Evolutionary conservation across 2,797 vertebrate genomes (phyloP).

Genomic region (Holocentrus rufus): DNA sequence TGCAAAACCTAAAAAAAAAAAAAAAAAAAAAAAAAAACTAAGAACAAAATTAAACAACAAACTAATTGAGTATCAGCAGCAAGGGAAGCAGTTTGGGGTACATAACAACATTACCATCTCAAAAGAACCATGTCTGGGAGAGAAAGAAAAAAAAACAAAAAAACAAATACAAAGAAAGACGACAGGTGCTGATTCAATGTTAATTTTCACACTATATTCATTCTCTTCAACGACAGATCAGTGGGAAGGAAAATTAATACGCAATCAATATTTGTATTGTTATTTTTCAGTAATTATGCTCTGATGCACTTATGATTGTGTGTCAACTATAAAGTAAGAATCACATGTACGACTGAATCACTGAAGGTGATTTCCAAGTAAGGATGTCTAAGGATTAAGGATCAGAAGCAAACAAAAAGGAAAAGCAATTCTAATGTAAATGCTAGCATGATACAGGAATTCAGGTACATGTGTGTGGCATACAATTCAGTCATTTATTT

Average conservation of each 20-base stretch:
- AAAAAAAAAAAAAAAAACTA: constrained; percentile 14
- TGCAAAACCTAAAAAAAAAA: constrained; percentile 9
- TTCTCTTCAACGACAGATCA: constrained; percentile 34
- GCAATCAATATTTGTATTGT: constrained; percentile 42
- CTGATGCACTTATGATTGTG: background rate
- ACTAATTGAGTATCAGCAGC: constrained; percentile 32
- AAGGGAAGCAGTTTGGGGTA: constrained; percentile 39
- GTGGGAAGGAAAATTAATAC: constrained; percentile 44
- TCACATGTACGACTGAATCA: constrained; percentile 66
- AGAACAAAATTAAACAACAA: constrained; percentile 7
- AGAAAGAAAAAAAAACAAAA: constrained; percentile 32
- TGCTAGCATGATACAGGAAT: constrained; percentile 74
- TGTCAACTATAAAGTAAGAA: constrained; percentile 27
- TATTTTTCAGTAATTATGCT: constrained; percentile 58
- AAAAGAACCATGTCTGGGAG: constrained; percentile 35
- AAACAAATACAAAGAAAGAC: constrained; percentile 48
- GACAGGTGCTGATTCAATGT: constrained; percentile 25
- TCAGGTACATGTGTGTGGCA: constrained; percentile 77
- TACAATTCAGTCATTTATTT: constrained; percentile 85
- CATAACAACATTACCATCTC: background rate
- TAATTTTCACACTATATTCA: constrained; percentile 41
- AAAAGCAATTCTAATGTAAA: constrained; percentile 62
- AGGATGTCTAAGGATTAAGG: constrained; percentile 63
- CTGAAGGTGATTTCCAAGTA: constrained; percentile 55
- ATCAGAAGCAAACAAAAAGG: constrained; percentile 44